A percentile compares a stretch with the other conserved stretches of the same genome.
These are phyloP conservation scores for Rhyzopertha dominica DNA, from an alignment of 1,140 invertebrate genomes.

Conservation along the genomic window DNA sequence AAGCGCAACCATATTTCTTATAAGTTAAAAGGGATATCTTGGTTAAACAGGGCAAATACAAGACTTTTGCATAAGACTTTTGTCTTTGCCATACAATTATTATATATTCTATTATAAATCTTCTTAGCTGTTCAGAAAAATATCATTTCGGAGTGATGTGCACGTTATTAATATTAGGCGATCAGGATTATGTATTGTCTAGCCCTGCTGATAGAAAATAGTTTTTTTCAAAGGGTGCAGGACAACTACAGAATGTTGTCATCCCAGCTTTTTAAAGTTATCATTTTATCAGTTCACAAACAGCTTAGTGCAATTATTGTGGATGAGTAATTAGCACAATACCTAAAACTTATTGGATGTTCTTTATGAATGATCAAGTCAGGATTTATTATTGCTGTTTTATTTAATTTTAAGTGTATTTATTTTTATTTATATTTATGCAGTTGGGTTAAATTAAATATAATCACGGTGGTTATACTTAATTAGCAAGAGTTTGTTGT, in stretches of 20 bases:
- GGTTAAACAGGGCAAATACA: not conserved
- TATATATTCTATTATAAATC: not conserved
- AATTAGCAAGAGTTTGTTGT: not conserved
- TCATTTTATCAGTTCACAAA: not conserved
- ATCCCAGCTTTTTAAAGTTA: constrained; percentile 1
- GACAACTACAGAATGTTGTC: not conserved
- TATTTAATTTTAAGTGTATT: no score
- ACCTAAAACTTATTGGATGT: no score
- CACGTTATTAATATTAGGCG: constrained; percentile 1
- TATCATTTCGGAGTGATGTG: constrained; percentile 1
- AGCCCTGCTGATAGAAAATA: not conserved
- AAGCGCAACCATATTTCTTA: constrained; percentile 4
- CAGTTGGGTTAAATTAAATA: no score
- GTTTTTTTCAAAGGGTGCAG: not conserved
- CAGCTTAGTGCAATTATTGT: constrained; percentile 1
- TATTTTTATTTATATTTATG: no score
- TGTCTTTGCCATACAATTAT: constrained; percentile 2
- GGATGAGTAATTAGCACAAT: not conserved
- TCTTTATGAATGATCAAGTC: no score
- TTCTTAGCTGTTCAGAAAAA: constrained; percentile 1
- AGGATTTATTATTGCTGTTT: no score
- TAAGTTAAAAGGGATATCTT: constrained; percentile 3
- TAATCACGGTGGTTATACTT: not conserved
- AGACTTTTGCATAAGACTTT: constrained; percentile 2
- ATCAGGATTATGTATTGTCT: not conserved